Evolutionary conservation across 2,113 vertebrate genomes (phyloP).

Genomic region (Pampusana beccarii): DNA sequence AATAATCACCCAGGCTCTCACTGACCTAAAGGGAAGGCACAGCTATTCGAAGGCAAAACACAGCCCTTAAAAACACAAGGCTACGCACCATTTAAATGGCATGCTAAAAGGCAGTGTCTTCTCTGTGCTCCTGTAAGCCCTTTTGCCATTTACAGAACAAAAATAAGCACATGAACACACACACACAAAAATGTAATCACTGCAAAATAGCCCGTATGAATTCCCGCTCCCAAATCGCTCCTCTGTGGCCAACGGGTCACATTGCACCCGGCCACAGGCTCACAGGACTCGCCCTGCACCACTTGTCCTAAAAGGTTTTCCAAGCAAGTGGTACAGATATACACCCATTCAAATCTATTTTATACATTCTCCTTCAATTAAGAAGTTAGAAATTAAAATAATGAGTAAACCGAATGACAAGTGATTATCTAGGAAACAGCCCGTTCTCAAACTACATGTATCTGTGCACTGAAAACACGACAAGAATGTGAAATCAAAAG

Average conservation of each 20-base stretch:
- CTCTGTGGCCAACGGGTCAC: not conserved
- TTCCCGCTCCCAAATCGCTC: not conserved
- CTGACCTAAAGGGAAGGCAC: not conserved
- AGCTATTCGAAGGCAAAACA: not conserved
- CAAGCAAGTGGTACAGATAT: not conserved
- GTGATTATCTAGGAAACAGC: not conserved
- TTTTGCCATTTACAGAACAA: not conserved
- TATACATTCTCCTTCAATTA: not conserved
- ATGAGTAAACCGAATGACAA: not conserved
- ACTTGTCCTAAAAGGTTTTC: not conserved
- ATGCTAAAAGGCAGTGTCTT: not conserved
- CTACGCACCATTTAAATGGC: not conserved
- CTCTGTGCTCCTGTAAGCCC: not conserved
- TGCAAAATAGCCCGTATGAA: accelerated
- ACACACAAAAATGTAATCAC: not conserved
- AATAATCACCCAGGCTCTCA: not conserved
- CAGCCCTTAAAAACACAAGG: not conserved
- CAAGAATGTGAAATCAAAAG: not conserved
- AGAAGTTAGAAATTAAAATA: not conserved
- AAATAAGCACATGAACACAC: not conserved
- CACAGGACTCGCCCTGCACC: not conserved
- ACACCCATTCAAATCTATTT: not conserved
- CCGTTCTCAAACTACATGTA: accelerated
- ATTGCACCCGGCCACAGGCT: not conserved
- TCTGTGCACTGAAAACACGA: not conserved